Conservation (phyloP, 2,113 vertebrate species). For the Sylvia atricapilla region DNA sequence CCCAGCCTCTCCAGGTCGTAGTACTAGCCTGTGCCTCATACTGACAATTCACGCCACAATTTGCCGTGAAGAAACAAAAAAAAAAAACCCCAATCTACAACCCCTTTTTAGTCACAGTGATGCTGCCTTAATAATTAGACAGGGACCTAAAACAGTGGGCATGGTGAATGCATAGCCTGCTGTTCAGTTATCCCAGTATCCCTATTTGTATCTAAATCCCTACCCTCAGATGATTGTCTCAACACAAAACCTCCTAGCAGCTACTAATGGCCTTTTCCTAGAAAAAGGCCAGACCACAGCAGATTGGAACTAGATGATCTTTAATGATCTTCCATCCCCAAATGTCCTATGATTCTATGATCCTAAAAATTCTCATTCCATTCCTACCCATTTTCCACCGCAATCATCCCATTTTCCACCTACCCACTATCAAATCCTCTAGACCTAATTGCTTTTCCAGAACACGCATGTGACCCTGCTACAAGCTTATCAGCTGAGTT, state of each 20-base stretch:
- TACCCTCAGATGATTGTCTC: background rate
- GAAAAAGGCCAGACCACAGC: background rate
- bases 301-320: background rate
- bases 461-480: background rate
- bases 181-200: background rate
- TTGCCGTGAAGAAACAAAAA: background rate
- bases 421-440: background rate
- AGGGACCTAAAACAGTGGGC: background rate
- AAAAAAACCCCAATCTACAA: accelerated
- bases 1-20: background rate
- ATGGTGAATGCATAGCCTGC: background rate
- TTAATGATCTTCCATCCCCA: background rate
- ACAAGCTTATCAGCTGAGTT: background rate
- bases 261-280: background rate
- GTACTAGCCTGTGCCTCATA: background rate
- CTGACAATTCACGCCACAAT: background rate
- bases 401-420: background rate
- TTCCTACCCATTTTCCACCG: background rate
- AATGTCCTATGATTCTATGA: background rate
- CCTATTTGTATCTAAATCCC: background rate
- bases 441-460: background rate
- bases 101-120: background rate
- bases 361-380: background rate
- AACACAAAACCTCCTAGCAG: background rate
- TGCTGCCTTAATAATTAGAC: background rate